Evolutionary conservation across 2,113 vertebrate species (phyloP), one percentile per base, ranked within the genome.

Genomic region (Girardinichthys multiradiatus): DNA sequence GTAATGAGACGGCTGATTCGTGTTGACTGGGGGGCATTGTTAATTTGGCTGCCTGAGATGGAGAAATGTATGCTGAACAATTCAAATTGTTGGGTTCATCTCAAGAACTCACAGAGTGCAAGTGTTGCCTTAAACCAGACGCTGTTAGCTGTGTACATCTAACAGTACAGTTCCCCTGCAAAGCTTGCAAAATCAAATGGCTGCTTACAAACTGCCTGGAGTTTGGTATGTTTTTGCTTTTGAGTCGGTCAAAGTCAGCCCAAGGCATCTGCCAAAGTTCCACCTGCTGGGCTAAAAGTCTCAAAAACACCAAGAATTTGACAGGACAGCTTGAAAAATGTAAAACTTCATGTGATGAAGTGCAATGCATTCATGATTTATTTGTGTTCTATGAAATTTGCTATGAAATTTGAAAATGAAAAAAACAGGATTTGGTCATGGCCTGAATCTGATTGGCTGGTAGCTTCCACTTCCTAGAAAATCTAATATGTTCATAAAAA

Each of bases 41-140:
- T 64, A 51, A 74, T 83, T 74, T 73, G 64, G 64, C 45, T 77
- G 58, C 61, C 19, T 10, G 58, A 64, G 54, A 68, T 21, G 39
- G 10, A 59, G 63, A 78, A 71, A 75, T 57, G 27, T 39, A 45
- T 3, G 0, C 48, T 42, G 74, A 48, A 28, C n/a, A 29, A 64
- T 21, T 39, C 57, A n/a, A 45, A 26, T 69, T 61, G 63, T n/a
- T 82, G 80, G 86, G 68, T 66, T 42, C 64, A 7, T 73, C 69
- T 85, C 83, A 83, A 64, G 61, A 79, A 64, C 64, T 76, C 17
- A 4, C 42, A 37, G 72, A 57, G 64, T 0, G 24, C 45, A 75
- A 86, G 60, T 74, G 71, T 82, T 80, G 64, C 74, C 76, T 48
- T 48, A 75, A 70, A 45, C 75, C 57, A 69, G 70, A 63, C 78